These are phyloP conservation scores for Ginglymostoma cirratum DNA, from an alignment of 2,113 vertebrate genomes.

Conservation along the genomic window DNA sequence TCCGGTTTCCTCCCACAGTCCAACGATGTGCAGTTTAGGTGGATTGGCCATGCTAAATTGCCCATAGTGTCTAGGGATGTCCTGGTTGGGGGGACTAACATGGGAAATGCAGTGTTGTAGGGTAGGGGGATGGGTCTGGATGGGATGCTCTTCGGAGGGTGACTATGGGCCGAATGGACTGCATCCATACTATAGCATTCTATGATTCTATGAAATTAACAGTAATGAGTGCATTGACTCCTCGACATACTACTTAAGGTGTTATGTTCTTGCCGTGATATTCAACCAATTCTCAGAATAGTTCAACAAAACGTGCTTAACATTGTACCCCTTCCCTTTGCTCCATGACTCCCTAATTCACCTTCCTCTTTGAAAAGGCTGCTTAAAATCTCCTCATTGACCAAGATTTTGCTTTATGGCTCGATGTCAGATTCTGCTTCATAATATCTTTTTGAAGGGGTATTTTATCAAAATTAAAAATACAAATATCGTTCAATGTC, in stretches of 20 bases:
- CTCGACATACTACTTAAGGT: neutral
- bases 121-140: no score
- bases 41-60: no score
- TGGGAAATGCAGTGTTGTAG: no score
- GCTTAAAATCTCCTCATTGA: neutral
- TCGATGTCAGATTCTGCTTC: neutral
- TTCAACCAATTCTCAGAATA: neutral
- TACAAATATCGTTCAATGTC: neutral
- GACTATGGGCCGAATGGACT: no score
- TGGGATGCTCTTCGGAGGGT: no score
- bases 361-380: neutral
- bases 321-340: neutral
- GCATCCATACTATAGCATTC: no score
- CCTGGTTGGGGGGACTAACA: no score
- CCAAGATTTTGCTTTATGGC: neutral
- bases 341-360: neutral
- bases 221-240: no score
- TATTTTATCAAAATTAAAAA: neutral
- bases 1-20: no score
- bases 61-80: no score
- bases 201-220: no score
- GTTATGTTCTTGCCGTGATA: neutral
- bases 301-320: neutral
- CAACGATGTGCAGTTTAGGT: no score
- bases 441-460: neutral